Evolutionary conservation across 2,113 vertebrate species (phyloP).

Genomic region (Cheirogaleus medius): DNA sequence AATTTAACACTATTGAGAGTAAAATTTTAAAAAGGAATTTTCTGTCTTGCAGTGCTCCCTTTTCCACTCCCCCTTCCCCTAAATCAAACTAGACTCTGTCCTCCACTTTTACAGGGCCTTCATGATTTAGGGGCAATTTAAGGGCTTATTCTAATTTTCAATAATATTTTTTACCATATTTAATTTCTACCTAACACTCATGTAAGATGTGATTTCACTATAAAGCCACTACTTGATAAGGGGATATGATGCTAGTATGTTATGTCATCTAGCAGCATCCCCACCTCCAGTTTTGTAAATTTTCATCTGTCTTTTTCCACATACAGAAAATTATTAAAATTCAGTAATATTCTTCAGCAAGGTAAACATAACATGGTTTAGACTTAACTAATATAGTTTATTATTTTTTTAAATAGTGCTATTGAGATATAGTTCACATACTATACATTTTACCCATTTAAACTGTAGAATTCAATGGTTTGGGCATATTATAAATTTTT

Average conservation of each 20-base stretch:
- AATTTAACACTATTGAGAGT: not conserved
- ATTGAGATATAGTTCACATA: not conserved
- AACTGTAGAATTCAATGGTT: slow-evolving; percentile 29
- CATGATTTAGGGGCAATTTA: not conserved
- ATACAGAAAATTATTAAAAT: not conserved
- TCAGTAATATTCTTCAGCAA: not conserved
- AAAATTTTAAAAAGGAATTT: not conserved
- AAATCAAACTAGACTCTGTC: not conserved
- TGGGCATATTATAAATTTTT: not conserved
- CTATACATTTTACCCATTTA: not conserved
- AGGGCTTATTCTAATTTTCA: slow-evolving; percentile 15
- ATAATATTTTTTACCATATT: not conserved
- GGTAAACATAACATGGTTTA: not conserved
- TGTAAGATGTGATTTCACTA: not conserved
- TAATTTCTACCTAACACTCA: not conserved
- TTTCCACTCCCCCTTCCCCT: not conserved
- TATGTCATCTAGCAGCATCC: not conserved
- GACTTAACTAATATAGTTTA: slow-evolving; percentile 18
- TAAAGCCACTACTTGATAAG: not conserved
- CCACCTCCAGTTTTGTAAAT: not conserved
- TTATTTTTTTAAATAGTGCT: not conserved
- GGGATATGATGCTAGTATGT: not conserved
- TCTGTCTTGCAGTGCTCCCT: not conserved
- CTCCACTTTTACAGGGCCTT: not conserved
- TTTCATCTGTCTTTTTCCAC: slow-evolving; percentile 2